A percentile compares a stretch with the other conserved stretches of the same genome.
These are phyloP conservation scores for Psylliodes chrysocephalus DNA, from an alignment of 2,888 invertebrate species.

Conservation along the genomic window DNA sequence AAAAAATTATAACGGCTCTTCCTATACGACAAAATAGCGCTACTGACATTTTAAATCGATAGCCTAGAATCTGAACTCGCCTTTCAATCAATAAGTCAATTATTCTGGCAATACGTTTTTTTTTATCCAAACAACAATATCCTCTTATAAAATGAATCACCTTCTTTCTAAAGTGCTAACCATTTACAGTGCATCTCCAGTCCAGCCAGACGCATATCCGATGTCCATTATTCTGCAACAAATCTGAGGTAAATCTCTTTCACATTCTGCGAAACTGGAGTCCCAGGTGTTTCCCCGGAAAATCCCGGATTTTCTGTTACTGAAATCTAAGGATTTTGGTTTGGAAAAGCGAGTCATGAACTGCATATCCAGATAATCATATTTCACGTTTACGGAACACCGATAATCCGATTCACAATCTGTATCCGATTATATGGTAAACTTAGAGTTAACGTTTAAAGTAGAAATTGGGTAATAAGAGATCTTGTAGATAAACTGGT, in stretches of 20 bases:
- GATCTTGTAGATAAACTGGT: too few relatives aligned
- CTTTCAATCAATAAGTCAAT: too few relatives aligned
- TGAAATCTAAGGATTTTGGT: neutral
- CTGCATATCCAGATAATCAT: neutral
- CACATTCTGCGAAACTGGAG: neutral
- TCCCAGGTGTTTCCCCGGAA: neutral
- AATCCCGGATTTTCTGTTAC: neutral
- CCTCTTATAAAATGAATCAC: neutral
- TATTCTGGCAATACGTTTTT: too few relatives aligned
- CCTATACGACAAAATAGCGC: too few relatives aligned
- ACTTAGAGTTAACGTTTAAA: too few relatives aligned
- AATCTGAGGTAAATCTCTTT: neutral
- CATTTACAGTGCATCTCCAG: neutral
- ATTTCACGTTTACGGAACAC: neutral
- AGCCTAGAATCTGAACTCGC: too few relatives aligned
- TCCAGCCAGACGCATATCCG: neutral
- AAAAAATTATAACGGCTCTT: too few relatives aligned
- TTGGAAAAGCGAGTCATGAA: neutral
- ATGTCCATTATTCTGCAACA: constrained; percentile 1
- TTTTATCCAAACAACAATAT: neutral
- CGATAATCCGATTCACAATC: too few relatives aligned
- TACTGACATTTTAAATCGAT: too few relatives aligned
- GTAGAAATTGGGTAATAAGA: too few relatives aligned
- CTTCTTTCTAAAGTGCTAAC: neutral
- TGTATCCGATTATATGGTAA: too few relatives aligned